Conservation (phyloP, 2,113 vertebrate genomes). For the Hypocryptadius cinnamomeus region DNA sequence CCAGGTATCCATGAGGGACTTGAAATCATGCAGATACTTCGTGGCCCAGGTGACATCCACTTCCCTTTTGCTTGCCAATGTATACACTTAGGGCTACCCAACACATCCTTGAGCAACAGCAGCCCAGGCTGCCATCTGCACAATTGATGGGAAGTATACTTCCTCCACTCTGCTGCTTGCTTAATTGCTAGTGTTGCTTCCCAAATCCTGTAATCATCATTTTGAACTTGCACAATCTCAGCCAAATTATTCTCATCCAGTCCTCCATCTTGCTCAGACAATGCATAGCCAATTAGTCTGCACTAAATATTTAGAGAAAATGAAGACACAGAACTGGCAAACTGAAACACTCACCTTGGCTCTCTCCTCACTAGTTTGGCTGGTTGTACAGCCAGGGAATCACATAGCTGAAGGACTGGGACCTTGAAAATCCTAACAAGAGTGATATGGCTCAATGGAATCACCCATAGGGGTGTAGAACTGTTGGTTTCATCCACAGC, state of each 20-base stretch:
- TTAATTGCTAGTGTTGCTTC: not conserved
- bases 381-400: not conserved
- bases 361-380: not conserved
- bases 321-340: not conserved
- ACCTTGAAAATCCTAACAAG: not conserved
- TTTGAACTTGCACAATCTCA: not conserved
- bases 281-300: not conserved
- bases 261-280: not conserved
- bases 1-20: not conserved
- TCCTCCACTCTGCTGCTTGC: not conserved
- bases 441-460: not conserved
- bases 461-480: accelerated
- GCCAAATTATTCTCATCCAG: not conserved
- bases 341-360: accelerated
- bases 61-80: not conserved
- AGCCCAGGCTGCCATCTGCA: not conserved
- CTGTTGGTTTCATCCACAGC: not conserved
- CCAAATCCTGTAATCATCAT: not conserved
- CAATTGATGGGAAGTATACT: not conserved
- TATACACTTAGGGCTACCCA: not conserved
- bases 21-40: not conserved
- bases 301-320: not conserved
- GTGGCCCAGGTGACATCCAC: not conserved
- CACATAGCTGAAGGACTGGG: not conserved
- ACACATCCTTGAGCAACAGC: not conserved